phyloP scores from a whole-genome alignment of 2,888 invertebrate species.

The Lasioglossum morio region DNA sequence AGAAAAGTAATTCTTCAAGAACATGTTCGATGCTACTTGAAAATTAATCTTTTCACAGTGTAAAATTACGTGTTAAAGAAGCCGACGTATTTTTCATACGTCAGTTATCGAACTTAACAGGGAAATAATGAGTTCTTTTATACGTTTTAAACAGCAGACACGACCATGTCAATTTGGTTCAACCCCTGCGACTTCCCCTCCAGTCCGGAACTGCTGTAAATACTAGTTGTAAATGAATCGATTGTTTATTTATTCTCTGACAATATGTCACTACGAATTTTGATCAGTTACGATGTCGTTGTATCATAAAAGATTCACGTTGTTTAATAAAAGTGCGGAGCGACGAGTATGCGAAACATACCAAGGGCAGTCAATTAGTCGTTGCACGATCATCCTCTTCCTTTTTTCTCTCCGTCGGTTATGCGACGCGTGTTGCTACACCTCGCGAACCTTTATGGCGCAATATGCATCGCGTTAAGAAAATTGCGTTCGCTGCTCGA shows the following conservation, averaged over 20 bases:
- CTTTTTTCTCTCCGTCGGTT: background rate
- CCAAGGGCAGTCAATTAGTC: background rate
- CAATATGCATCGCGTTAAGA: slow-evolving; percentile 23
- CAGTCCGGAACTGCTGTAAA: slow-evolving; percentile 21
- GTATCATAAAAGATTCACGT: background rate
- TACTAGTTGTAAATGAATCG: slow-evolving; percentile 17
- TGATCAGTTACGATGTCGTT: background rate
- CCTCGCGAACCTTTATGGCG: background rate
- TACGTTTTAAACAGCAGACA: background rate
- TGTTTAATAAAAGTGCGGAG: slow-evolving; percentile 22
- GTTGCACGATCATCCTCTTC: background rate
- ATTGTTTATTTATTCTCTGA: slow-evolving; percentile 43
- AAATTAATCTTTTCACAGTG: background rate
- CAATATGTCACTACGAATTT: slow-evolving; percentile 9
- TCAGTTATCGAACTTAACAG: background rate
- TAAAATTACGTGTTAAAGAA: background rate
- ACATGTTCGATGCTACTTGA: background rate
- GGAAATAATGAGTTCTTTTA: background rate
- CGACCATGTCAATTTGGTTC: background rate
- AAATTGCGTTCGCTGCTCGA: slow-evolving; percentile 12
- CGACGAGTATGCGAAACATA: background rate
- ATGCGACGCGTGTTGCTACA: background rate
- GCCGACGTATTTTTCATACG: background rate
- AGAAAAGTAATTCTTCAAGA: no score
- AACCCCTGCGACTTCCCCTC: background rate